phyloP scores from a whole-genome alignment of 2,797 vertebrate species.

The Pangasius larnaudii region DNA sequence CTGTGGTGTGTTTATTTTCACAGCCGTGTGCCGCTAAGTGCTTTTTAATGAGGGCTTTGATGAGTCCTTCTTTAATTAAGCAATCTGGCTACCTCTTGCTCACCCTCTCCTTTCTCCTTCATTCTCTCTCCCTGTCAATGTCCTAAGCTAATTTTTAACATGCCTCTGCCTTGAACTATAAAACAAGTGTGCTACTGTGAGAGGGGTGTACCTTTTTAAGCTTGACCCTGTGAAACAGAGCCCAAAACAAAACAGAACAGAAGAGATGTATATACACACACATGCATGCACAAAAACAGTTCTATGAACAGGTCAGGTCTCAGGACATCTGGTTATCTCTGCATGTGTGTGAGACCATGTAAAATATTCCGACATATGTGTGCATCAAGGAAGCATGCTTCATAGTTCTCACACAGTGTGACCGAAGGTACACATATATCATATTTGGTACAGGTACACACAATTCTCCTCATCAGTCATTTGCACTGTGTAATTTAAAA shows the following conservation, averaged over 20 bases:
- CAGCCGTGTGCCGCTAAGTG: constrained; percentile 77
- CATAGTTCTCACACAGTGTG: not conserved
- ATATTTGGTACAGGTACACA: not conserved
- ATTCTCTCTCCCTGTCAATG: constrained; percentile 46
- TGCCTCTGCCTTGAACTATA: constrained; percentile 72
- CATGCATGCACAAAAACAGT: not conserved
- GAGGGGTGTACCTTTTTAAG: constrained; percentile 39
- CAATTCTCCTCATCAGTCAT: not conserved
- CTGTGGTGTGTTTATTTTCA: constrained; percentile 80
- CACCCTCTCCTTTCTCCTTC: constrained; percentile 3
- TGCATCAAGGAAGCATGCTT: not conserved
- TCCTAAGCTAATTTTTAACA: constrained; percentile 85
- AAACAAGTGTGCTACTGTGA: constrained; percentile 68
- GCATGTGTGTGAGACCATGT: not conserved
- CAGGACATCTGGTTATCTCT: not conserved
- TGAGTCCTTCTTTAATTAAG: constrained; percentile 77
- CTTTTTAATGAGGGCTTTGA: constrained; percentile 87
- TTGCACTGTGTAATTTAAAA: not conserved
- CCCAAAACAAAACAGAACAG: not conserved
- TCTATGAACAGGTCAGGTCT: constrained; percentile 13
- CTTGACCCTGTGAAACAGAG: constrained; percentile 28
- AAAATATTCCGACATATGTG: not conserved
- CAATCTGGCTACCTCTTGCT: constrained; percentile 29
- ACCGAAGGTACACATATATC: not conserved
- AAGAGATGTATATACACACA: no score